Base-by-base conservation (phyloP, 1,140 invertebrate species). In the Lutraria rhynchaena region DNA sequence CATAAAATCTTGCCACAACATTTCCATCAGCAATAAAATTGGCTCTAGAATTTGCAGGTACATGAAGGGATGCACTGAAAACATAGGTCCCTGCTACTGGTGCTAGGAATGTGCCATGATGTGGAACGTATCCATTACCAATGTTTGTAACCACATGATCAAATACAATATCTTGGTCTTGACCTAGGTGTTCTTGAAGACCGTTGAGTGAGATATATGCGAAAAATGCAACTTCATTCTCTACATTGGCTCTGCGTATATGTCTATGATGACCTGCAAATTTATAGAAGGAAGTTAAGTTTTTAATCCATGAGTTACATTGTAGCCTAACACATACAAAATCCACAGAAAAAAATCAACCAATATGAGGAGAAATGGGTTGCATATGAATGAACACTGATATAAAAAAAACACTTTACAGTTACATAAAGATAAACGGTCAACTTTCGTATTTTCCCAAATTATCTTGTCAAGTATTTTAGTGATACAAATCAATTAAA, bases 161-260 rank as follows among this genome's bases (percentile, higher is more conserved):
- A 33, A 73, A 73, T 15, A 58, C n/a, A 24, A 73, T 58, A 55
- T 73, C 33, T 37, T 73, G 70, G 13, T 41, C 29, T 29, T 70
- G 17, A 31, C 65, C 65, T n/a, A 70, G 27, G 11, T 70, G 44
- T 9, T 29, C 0, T 24, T 27, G 2, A 17, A 17, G 3, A 41
- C 37, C 37, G 15, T 41, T 41, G 13, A 0, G 15, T 31, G 31
- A 24, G 1, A 70, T 49, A 22, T 31, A 17, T 51, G 65, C 65
- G n/a, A 27, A 70, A n/a, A 70, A 70, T 17, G 65, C 65, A 3
- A 53, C 35, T 11, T 11, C 17, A 33, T 9, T 17, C 44, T 63
- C 60, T 35, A 33, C 31, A 17, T 5, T 22, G 1, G 33, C 35
- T 33, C 60, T 63, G 3, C 60, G 33, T 11, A 63, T 5, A 1